Percentiles rank a stretch among this genome's conserved stretches.
phyloP scores from a whole-genome alignment of 2,888 invertebrate genomes.

The Hyalella azteca region DNA sequence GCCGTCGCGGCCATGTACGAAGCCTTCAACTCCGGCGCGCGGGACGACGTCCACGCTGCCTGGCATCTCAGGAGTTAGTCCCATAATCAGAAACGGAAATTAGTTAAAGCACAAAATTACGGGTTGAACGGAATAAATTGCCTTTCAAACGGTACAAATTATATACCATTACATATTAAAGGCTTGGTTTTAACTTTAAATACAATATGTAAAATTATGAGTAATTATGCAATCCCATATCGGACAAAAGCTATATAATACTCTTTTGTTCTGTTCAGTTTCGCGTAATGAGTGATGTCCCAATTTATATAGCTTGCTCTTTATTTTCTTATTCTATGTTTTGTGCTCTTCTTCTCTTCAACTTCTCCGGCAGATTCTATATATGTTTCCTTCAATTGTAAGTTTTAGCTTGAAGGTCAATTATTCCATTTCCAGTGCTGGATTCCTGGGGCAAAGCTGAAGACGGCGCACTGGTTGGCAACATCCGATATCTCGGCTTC shows the following conservation, averaged over 20 bases:
- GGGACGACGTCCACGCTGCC: neutral
- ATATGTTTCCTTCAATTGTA: neutral
- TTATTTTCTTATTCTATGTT: neutral
- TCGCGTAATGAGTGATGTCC: too few relatives aligned
- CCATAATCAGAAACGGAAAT: neutral
- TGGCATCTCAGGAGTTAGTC: neutral
- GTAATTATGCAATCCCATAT: too few relatives aligned
- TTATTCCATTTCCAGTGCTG: slow-evolving; percentile 35
- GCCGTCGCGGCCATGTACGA: slow-evolving; percentile 10
- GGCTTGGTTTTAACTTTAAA: neutral
- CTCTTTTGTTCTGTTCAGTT: too few relatives aligned
- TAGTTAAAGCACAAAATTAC: neutral
- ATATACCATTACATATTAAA: neutral
- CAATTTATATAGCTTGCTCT: neutral
- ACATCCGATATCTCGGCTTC: slow-evolving; percentile 36
- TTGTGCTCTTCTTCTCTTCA: neutral
- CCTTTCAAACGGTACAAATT: neutral
- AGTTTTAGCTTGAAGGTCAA: neutral
- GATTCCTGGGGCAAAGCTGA: slow-evolving; percentile 48
- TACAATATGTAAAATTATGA: too few relatives aligned
- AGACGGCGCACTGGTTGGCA: slow-evolving; percentile 42
- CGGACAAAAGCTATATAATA: too few relatives aligned
- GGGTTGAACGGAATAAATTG: neutral
- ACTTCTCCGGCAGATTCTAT: neutral
- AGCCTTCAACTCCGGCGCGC: neutral